phyloP scores from a whole-genome alignment of 2,113 vertebrate genomes.

The Apus apus region DNA sequence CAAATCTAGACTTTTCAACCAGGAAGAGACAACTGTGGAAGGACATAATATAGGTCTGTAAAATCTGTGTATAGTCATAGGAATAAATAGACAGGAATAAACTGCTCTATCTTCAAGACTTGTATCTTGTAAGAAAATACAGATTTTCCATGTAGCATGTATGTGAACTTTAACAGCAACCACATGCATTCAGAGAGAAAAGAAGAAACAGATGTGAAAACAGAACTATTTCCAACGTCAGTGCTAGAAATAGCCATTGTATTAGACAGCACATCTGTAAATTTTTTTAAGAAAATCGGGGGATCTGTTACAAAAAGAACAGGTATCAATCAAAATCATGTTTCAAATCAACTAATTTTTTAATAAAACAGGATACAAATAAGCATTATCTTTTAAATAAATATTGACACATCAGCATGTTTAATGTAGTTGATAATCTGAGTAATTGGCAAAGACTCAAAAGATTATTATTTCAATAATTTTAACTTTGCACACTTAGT shows the following conservation, averaged over 20 bases:
- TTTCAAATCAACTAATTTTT: neutral
- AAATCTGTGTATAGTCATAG: neutral
- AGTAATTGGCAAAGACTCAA: neutral
- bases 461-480: neutral
- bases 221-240: neutral
- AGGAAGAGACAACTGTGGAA: neutral
- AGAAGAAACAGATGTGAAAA: neutral
- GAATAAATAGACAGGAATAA: neutral
- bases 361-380: neutral
- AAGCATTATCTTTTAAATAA: neutral
- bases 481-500: neutral
- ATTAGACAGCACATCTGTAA: neutral
- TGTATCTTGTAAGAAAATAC: neutral
- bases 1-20: neutral
- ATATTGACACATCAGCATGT: neutral
- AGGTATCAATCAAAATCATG: neutral
- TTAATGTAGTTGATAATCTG: neutral
- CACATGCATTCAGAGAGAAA: neutral
- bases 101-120: neutral
- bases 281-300: neutral
- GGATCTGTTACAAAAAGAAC: neutral
- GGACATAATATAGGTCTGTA: neutral
- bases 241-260: neutral
- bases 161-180: neutral
- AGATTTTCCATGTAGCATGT: neutral